These are phyloP conservation scores for Dioctria linearis DNA, from an alignment of 2,888 invertebrate species.

Conservation along the genomic window DNA sequence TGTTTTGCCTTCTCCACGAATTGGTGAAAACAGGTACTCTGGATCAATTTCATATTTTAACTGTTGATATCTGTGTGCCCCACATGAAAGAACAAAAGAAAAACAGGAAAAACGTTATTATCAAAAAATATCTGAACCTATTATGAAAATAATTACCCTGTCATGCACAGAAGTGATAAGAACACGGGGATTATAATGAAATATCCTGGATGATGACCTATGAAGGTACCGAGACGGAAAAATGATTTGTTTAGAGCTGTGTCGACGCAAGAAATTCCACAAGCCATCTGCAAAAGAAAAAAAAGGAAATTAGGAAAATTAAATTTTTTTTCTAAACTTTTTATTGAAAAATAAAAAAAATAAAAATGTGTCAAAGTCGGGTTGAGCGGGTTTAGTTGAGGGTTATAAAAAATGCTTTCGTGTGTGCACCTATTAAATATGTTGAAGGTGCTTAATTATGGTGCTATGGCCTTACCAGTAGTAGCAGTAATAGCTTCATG, in stretches of 20 bases:
- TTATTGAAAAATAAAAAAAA: neutral
- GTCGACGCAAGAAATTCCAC: conserved; percentile 83
- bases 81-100: neutral
- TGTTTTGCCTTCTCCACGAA: conserved; percentile 86
- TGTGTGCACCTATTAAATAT: conserved; percentile 1
- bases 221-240: conserved; percentile 83
- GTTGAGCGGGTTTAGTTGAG: neutral
- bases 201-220: conserved; percentile 88
- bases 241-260: conserved; percentile 85
- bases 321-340: neutral
- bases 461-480: too few species aligned
- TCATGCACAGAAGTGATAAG: conserved; percentile 84
- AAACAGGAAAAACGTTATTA: neutral
- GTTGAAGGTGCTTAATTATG: neutral
- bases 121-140: neutral
- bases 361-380: conserved; percentile 8
- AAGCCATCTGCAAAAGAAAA: conserved; percentile 77
- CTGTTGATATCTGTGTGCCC: conserved; percentile 76
- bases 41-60: conserved; percentile 93
- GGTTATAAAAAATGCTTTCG: neutral
- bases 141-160: conserved; percentile 73
- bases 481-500: too few species aligned
- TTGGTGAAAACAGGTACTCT: conserved; percentile 92
- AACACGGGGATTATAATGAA: conserved; percentile 91
- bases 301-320: neutral